A percentile compares a stretch with the other conserved stretches of the same genome.
These are phyloP conservation scores for Epinephelus malabaricus DNA, from an alignment of 2,797 vertebrate species.

Conservation along the genomic window DNA sequence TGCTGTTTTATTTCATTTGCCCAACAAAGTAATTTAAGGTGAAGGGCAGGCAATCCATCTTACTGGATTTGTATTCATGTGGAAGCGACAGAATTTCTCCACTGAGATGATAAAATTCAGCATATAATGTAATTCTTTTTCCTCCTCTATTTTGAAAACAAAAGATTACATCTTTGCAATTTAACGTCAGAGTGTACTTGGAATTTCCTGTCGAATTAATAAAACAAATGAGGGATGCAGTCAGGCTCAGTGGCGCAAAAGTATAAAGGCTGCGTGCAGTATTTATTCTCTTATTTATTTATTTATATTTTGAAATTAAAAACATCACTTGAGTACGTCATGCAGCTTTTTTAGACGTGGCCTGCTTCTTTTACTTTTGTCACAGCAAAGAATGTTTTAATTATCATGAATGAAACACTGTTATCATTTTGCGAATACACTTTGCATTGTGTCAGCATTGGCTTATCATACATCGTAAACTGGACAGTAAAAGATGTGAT, in stretches of 20 bases:
- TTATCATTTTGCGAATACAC: not conserved
- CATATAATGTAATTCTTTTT: not conserved
- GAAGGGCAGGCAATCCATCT: not conserved
- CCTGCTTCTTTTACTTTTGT: not conserved
- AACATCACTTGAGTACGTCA: not conserved
- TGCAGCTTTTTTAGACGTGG: not conserved
- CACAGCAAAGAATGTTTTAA: not conserved
- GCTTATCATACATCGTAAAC: not conserved
- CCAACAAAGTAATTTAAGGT: not conserved
- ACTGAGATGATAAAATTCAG: not conserved
- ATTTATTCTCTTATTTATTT: not conserved
- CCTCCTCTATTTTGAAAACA: not conserved
- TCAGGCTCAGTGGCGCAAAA: not conserved
- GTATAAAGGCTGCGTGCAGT: not conserved
- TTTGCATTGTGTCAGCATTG: not conserved
- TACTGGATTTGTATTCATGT: conserved; percentile 13
- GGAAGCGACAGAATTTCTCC: not conserved
- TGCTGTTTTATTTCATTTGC: not conserved
- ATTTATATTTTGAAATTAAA: not conserved
- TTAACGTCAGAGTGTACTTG: conserved; percentile 4
- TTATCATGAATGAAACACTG: not conserved
- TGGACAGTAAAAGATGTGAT: not conserved
- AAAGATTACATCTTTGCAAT: conserved; percentile 4
- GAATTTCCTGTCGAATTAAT: not conserved
- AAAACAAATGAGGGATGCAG: not conserved